phyloP scores from a whole-genome alignment of 2,797 vertebrate species.

The Esox lucius region DNA sequence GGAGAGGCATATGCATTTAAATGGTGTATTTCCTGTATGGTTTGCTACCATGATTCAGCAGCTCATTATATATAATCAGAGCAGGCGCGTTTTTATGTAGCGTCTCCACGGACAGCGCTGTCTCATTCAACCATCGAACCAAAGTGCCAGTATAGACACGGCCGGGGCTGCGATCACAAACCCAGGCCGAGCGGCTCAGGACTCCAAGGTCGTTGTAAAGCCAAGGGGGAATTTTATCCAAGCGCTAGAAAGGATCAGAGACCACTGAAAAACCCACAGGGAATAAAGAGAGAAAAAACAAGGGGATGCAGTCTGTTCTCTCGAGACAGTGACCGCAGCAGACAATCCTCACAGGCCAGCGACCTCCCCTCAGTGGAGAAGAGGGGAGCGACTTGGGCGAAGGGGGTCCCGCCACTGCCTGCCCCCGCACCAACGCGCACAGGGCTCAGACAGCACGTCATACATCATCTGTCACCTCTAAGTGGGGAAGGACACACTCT shows the following conservation, averaged over 20 bases:
- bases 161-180: background rate
- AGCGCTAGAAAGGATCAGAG: background rate
- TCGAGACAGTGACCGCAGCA: background rate
- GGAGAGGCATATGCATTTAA: background rate
- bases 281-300: constrained; percentile 1
- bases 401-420: background rate
- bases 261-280: background rate
- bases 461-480: background rate
- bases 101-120: background rate
- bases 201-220: background rate
- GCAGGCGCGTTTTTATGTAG: background rate
- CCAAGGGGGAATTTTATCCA: background rate
- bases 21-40: background rate
- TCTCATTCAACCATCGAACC: background rate
- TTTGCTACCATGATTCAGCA: background rate
- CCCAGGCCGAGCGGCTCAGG: background rate
- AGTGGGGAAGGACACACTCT: background rate
- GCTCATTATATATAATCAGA: background rate
- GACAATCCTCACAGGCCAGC: background rate
- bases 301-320: background rate
- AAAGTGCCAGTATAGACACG: background rate
- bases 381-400: background rate
- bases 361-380: background rate
- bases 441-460: background rate
- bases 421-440: background rate